phyloP scores from a whole-genome alignment of 2,113 vertebrate species.

The Lamprotornis superbus region DNA sequence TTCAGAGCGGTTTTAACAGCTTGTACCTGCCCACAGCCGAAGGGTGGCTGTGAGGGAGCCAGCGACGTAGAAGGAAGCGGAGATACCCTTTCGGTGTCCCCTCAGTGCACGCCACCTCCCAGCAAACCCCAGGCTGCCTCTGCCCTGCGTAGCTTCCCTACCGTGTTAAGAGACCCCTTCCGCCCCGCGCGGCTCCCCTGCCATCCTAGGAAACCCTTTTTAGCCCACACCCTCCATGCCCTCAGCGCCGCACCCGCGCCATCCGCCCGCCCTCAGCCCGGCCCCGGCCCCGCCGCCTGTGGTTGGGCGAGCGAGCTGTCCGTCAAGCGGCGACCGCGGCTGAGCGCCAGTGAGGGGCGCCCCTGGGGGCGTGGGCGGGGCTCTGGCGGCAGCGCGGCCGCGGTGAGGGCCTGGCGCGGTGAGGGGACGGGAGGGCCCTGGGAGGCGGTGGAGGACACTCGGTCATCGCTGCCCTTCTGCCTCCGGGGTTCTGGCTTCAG shows the following conservation, averaged over 20 bases:
- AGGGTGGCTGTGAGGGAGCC: accelerated
- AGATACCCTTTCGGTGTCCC: accelerated
- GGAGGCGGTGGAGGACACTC: accelerated
- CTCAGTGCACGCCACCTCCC: neutral
- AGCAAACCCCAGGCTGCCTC: neutral
- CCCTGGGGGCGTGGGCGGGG: accelerated
- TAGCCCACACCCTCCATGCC: accelerated
- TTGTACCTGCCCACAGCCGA: neutral
- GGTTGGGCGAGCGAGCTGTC: neutral
- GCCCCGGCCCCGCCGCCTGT: accelerated
- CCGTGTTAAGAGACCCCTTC: accelerated
- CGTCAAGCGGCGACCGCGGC: accelerated
- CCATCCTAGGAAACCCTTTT: accelerated
- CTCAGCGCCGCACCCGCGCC: accelerated
- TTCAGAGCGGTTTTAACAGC: neutral
- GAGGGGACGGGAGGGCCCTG: neutral
- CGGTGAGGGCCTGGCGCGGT: accelerated
- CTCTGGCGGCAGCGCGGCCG: neutral
- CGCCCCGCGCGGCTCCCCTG: accelerated
- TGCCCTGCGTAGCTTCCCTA: accelerated
- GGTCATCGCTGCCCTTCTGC: accelerated
- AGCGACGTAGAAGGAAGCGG: accelerated
- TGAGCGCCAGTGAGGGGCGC: accelerated
- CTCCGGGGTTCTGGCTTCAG: accelerated
- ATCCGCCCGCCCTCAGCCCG: neutral